Conservation (phyloP, 64 coral and sea anemone species). For the Stichodactyla mertensii region DNA sequence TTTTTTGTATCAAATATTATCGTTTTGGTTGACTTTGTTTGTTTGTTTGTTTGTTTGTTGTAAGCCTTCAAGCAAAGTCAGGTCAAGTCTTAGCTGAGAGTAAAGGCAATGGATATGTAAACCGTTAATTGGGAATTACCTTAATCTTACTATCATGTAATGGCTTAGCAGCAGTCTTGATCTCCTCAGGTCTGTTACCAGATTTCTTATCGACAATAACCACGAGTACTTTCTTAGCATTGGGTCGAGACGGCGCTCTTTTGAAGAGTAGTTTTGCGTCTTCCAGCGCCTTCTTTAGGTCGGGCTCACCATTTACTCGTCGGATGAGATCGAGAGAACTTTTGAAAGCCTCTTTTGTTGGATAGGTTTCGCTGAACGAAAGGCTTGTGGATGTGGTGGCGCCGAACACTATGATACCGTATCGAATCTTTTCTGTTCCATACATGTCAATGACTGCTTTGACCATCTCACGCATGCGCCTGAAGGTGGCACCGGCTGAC, state of each 20-base stretch:
- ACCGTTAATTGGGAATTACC: neutral
- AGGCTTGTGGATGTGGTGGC: conserved; percentile 22
- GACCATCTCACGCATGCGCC: conserved; percentile 61
- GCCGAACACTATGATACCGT: conserved; percentile 60
- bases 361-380: conserved; percentile 29
- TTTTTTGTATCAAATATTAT: too few relatives aligned
- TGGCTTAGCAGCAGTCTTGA: conserved; percentile 15
- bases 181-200: conserved; percentile 20
- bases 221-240: conserved; percentile 64
- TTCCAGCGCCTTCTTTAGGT: conserved; percentile 41
- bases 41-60: too few relatives aligned
- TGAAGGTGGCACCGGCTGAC: conserved; percentile 52
- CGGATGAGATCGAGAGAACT: conserved; percentile 26
- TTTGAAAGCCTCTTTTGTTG: conserved; percentile 17
- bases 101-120: too few relatives aligned
- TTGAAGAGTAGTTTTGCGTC: conserved; percentile 42
- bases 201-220: conserved; percentile 68
- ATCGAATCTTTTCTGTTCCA: conserved; percentile 65
- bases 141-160: conserved; percentile 37
- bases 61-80: too few relatives aligned
- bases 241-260: conserved; percentile 24
- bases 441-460: conserved; percentile 51
- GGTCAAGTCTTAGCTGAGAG: too few relatives aligned
- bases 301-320: conserved; percentile 50
- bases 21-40: too few relatives aligned